Evolutionary conservation across 2,113 vertebrate genomes (phyloP), one percentile per base, ranked within the genome.

Genomic region (Scolopax mira): DNA sequence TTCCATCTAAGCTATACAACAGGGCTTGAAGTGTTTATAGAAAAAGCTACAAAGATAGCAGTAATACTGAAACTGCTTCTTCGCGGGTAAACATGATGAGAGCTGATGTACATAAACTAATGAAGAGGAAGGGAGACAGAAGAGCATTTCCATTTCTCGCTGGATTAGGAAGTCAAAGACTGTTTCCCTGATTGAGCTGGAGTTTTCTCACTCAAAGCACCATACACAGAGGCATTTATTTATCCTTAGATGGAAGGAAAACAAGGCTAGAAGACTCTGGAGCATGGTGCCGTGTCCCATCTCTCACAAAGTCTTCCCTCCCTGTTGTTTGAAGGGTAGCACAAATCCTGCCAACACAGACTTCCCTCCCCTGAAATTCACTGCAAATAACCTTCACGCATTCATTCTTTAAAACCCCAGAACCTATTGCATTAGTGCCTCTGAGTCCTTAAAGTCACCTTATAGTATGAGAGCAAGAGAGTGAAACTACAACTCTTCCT

Each of bases 61-160:
- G 69, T 74, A 75, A 74, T 91, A 64, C 64, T 78, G 79, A 97
- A 96, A 93, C n/a, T 49, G 65, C 70, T 89, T 92, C 78, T 95
- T 87, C 6, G 8, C 1, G 14, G 39, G 71, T 95, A 95, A 95
- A 96, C 85, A 86, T 57, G 80, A 90, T 74, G 77, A 75, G 69
- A 90, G 55, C 19, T 73, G 78, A 79, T 91, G 80, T 90, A 72
- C 49, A 88, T 81, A 89, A 89, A 69, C 82, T 85, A 95, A 88
- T 79, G 60, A 95, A 95, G 72, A 85, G 71, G 52, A 93, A 93
- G 69, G 52, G 42, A 93, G 46, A 83, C 39, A 89, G 62, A 95
- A 86, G 23, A 74, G 39, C 27, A 90, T 84, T 95, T 93, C 89
- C 60, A 70, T 93, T 90, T 86, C 93, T 93, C 90, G 64, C 67